These are phyloP conservation scores for Margaritifera margaritifera DNA, from an alignment of 2,888 invertebrate species.

Conservation along the genomic window DNA sequence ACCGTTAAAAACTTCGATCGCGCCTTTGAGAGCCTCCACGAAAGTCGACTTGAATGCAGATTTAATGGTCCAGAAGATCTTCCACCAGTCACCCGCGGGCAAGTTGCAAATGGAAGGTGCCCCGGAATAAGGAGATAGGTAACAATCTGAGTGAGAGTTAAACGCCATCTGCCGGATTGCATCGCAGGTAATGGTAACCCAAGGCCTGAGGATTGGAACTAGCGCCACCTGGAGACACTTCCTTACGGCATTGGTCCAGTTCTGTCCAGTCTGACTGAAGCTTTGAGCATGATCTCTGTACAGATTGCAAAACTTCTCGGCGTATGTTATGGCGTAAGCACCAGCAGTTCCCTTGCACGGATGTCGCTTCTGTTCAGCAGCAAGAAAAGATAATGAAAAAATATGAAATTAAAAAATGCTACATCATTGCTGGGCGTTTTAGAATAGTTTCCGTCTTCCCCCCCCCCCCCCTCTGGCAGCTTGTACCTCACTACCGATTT, in stretches of 20 bases:
- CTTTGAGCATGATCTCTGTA: too few relatives aligned
- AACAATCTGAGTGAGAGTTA: conserved; percentile 20
- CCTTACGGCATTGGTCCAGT: too few relatives aligned
- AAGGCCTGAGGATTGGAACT: background rate
- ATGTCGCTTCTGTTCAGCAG: conserved; percentile 10
- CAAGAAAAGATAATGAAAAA: background rate
- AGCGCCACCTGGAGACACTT: too few relatives aligned
- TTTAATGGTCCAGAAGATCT: conserved; percentile 20
- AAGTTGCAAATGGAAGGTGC: conserved; percentile 21
- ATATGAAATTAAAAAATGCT: too few relatives aligned
- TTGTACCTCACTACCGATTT: too few relatives aligned
- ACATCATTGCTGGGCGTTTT: too few relatives aligned
- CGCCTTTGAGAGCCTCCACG: too few relatives aligned
- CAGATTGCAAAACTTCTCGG: background rate
- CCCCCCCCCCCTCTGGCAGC: too few relatives aligned
- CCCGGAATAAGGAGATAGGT: conserved; percentile 13
- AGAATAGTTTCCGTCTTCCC: too few relatives aligned
- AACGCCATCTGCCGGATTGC: conserved; percentile 19
- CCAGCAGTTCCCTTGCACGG: conserved; percentile 7
- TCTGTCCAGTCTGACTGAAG: too few relatives aligned
- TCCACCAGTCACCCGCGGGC: conserved; percentile 14
- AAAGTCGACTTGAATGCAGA: too few relatives aligned
- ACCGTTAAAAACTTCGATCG: too few relatives aligned
- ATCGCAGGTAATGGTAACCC: conserved; percentile 5
- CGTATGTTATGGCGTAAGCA: conserved; percentile 22